These are phyloP conservation scores for Linnaemya vulpina DNA, from an alignment of 2,888 invertebrate genomes.

Conservation along the genomic window DNA sequence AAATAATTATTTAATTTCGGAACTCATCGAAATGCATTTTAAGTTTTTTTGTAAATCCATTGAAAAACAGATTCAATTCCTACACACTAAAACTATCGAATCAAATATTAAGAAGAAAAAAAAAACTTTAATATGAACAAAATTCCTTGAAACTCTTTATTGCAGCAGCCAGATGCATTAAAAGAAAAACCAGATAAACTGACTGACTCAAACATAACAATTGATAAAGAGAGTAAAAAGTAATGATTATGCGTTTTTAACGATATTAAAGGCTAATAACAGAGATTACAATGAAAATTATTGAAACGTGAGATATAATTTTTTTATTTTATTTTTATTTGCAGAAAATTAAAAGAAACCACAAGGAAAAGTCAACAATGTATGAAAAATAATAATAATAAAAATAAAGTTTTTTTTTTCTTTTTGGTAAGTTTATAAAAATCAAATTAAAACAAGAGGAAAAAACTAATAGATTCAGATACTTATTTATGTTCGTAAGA, in stretches of 20 bases:
- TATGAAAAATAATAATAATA: conserved; percentile 39
- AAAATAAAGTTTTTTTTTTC: conserved; percentile 21
- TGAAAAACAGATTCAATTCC: background rate
- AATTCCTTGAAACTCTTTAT: background rate
- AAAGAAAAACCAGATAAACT: conserved; percentile 21
- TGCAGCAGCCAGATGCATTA: conserved; percentile 20
- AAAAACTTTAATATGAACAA: background rate
- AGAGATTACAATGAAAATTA: conserved; percentile 70
- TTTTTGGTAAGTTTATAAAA: background rate
- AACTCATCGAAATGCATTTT: background rate
- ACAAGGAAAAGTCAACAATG: conserved; percentile 52
- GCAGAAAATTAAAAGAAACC: conserved; percentile 23
- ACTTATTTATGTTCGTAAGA: background rate
- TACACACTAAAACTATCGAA: conserved; percentile 14
- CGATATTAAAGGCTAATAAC: conserved; percentile 73
- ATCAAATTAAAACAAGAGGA: conserved; percentile 27
- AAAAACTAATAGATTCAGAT: conserved; percentile 7
- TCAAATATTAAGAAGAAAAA: background rate
- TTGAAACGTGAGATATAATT: conserved; percentile 71
- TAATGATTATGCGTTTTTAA: conserved; percentile 75
- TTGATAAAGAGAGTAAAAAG: conserved; percentile 70
- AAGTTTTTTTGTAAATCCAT: background rate
- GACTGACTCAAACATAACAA: conserved; percentile 60
- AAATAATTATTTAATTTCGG: background rate
- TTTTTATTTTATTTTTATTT: background rate